A percentile compares a stretch with the other conserved stretches of the same genome.
Evolutionary conservation across 2,888 invertebrate species (phyloP).

Genomic region (Gari tellinella): DNA sequence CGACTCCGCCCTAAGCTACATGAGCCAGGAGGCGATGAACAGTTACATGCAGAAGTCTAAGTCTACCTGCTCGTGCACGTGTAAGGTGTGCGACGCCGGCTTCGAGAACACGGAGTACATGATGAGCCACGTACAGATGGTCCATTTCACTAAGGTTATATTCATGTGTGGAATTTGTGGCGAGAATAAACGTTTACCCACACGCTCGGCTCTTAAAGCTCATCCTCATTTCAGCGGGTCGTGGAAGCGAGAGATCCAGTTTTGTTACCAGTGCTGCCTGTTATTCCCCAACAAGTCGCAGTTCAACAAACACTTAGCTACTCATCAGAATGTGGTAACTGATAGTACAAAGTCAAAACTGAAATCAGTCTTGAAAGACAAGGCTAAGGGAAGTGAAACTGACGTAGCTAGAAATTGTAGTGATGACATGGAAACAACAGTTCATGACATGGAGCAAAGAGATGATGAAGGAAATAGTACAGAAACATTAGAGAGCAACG

Average conservation of each 20-base stretch:
- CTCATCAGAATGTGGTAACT: background rate
- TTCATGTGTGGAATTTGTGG: constrained; percentile 13
- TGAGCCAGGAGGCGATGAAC: background rate
- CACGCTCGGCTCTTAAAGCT: background rate
- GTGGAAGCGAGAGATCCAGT: constrained; percentile 4
- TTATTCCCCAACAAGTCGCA: constrained; percentile 2
- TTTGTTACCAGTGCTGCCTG: constrained; percentile 17
- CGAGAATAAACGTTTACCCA: background rate
- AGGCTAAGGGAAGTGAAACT: background rate
- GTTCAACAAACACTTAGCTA: background rate
- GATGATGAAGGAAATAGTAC: no score
- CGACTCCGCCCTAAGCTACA: background rate
- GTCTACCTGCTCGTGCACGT: background rate
- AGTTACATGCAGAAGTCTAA: background rate
- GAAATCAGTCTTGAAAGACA: background rate
- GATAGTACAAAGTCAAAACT: background rate
- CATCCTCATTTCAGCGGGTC: background rate
- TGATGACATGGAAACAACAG: no score
- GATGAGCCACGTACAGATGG: background rate
- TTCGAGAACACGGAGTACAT: background rate
- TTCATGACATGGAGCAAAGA: no score
- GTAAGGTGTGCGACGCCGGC: constrained; percentile 5
- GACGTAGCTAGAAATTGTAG: no score
- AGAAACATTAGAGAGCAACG: no score
- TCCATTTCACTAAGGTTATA: background rate